Evolutionary conservation across 35 echinoderm and acorn worm genomes (phyloP), one percentile per base, ranked within the genome.

Genomic region (Hemicentrotus pulcherrimus): DNA sequence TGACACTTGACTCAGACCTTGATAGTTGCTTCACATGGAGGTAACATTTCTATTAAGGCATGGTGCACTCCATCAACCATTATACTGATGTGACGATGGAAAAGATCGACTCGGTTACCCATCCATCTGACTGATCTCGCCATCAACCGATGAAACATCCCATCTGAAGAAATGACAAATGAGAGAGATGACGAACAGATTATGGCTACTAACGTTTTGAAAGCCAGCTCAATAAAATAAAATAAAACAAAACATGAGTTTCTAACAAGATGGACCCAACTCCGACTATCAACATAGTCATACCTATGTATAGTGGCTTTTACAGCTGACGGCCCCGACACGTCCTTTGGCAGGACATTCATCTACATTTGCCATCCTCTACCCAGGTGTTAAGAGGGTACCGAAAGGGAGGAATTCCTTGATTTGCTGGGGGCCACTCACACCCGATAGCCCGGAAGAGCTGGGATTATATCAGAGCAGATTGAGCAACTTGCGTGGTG

Each of bases 131-230:
- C 94, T 16, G 92, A 32, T 88, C 96, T 60, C 18, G 94, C 32
- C 47, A 96, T 87, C 31, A 96, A 32, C 0, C 96, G 96, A 61
- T 96, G 96, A 90, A 96, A 96, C 48, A 96, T 55, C 11, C 96
- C 96, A 88, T 96, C 96, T 96, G 47, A 10, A 9, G 4, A 18
- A 19, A 31, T 22, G 18, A 31, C 24, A 46, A 31, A 16, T 1
- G 2, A 31, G 31, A 47, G 33, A 47, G 10, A 50, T 94, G 16
- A 31, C 10, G 5, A 52, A 94, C 14, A 52, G 92, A 16, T 41
- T 46, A 46, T 30, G 41, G 35, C 19, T 19, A 30, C 0, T 50
- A 1, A 1, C 13, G n/a, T 13, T 31, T 18, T 60, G 11, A 52
- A 50, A 14, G 30, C 9, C 4, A 46, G 10, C 14, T 11, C 30